These are phyloP conservation scores for Panthera tigris DNA, from an alignment of 2,113 vertebrate species.

Conservation along the genomic window DNA sequence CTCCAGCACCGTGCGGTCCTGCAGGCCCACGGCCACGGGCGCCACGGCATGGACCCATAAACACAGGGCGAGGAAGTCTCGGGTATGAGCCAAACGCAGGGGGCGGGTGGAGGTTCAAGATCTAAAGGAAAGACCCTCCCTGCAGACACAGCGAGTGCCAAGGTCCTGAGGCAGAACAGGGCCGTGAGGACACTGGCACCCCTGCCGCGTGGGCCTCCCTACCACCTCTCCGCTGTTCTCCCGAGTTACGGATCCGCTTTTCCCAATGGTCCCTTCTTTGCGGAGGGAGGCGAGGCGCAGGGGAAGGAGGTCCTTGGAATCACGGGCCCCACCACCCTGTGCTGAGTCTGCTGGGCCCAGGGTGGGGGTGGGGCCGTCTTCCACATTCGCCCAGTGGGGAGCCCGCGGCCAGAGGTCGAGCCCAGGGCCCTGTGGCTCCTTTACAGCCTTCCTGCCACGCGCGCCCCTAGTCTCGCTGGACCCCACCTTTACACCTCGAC, in stretches of 20 bases:
- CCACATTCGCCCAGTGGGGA: rapidly evolving
- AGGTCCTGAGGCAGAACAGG: background rate
- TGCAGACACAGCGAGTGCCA: rapidly evolving
- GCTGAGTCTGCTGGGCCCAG: background rate
- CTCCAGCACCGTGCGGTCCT: rapidly evolving
- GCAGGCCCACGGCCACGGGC: too few species aligned
- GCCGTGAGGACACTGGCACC: rapidly evolving
- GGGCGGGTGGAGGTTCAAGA: too few species aligned
- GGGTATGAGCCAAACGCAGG: rapidly evolving
- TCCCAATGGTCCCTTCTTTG: rapidly evolving
- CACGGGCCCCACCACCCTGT: rapidly evolving
- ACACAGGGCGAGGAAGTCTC: too few species aligned
- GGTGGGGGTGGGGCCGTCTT: rapidly evolving
- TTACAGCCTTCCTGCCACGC: too few species aligned
- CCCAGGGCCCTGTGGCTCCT: background rate
- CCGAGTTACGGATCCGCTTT: rapidly evolving
- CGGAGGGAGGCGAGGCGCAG: too few species aligned
- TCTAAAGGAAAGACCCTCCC: background rate
- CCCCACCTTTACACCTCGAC: background rate
- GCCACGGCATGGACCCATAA: too few species aligned
- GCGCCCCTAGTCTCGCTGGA: background rate
- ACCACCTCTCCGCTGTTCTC: rapidly evolving
- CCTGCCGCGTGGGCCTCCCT: rapidly evolving
- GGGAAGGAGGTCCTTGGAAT: too few species aligned
- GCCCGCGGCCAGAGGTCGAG: background rate